phyloP scores from a whole-genome alignment of 2,797 vertebrate genomes.

The Xiphophorus birchmanni region DNA sequence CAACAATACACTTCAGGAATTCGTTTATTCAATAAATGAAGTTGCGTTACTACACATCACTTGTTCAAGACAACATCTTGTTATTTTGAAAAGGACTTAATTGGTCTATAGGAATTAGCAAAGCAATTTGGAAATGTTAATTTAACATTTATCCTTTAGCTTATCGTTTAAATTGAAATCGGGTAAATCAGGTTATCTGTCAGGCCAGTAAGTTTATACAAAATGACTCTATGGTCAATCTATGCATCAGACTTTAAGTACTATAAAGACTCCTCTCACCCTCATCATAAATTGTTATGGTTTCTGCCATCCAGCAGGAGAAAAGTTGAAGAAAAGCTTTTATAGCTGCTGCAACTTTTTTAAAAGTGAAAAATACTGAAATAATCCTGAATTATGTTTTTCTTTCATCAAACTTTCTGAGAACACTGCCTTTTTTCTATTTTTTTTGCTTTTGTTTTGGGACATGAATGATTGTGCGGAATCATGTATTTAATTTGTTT shows the following conservation, averaged over 20 bases:
- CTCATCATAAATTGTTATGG: too few species aligned
- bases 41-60: not conserved
- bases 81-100: not conserved
- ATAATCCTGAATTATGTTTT: not conserved
- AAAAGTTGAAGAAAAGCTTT: not conserved
- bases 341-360: not conserved
- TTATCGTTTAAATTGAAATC: not conserved
- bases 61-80: not conserved
- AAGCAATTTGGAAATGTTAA: not conserved
- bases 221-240: not conserved
- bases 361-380: not conserved
- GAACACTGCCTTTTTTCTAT: not conserved
- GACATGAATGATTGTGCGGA: not conserved
- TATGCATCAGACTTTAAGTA: not conserved
- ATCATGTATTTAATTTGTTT: not conserved
- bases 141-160: not conserved
- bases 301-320: not conserved
- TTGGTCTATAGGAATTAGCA: not conserved
- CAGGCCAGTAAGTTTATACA: not conserved
- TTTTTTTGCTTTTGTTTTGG: too few species aligned
- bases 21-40: not conserved
- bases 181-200: not conserved
- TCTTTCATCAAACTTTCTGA: not conserved
- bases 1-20: not conserved
- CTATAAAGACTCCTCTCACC: not conserved